These are phyloP conservation scores for Andrena bicolor DNA, from an alignment of 2,888 invertebrate genomes.

Conservation along the genomic window DNA sequence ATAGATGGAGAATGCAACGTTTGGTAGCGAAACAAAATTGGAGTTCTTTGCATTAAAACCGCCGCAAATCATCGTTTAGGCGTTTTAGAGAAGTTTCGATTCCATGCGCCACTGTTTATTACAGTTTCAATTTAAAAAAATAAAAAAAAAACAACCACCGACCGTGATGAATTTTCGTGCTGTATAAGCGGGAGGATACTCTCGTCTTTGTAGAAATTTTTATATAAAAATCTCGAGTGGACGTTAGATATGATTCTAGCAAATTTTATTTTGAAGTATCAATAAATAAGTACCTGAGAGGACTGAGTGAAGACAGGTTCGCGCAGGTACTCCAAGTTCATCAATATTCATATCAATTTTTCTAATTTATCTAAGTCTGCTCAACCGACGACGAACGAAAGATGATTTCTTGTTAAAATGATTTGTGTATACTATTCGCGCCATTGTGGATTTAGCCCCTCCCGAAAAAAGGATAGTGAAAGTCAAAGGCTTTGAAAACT, in stretches of 20 bases:
- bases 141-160: conserved; percentile 4
- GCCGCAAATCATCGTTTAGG: conserved; percentile 5
- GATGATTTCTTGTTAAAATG: conserved; percentile 36
- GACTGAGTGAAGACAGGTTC: conserved; percentile 64
- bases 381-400: conserved; percentile 40
- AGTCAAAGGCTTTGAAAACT: conserved; percentile 40
- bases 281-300: conserved; percentile 69
- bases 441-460: conserved; percentile 34
- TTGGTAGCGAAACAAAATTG: conserved; percentile 27
- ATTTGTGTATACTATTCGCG: conserved; percentile 45
- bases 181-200: conserved; percentile 16
- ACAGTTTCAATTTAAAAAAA: background rate
- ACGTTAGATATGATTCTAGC: conserved; percentile 53
- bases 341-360: conserved; percentile 74
- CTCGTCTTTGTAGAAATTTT: conserved; percentile 55
- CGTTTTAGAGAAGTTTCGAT: background rate
- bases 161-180: conserved; percentile 32
- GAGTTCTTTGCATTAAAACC: conserved; percentile 27
- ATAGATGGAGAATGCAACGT: conserved; percentile 46
- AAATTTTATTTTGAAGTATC: conserved; percentile 68
- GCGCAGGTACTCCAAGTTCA: conserved; percentile 66
- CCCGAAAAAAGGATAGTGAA: conserved; percentile 41
- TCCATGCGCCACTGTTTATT: conserved; percentile 22
- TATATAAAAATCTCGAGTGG: conserved; percentile 53
- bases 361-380: conserved; percentile 61